These are phyloP conservation scores for Gobionotothen gibberifrons DNA, from an alignment of 2,797 vertebrate genomes.

Conservation along the genomic window DNA sequence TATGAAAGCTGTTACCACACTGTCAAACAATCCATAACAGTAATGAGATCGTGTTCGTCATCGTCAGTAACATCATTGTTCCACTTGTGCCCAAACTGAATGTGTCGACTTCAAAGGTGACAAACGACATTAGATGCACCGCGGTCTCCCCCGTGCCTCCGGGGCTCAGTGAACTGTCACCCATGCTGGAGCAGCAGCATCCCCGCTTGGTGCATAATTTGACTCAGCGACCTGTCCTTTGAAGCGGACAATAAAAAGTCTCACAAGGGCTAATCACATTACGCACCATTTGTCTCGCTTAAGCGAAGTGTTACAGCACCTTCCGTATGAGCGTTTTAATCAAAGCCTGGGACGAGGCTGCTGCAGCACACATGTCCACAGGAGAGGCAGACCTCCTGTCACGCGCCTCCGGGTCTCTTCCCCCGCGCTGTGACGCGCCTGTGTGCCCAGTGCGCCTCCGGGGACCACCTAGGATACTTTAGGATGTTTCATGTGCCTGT, in stretches of 20 bases:
- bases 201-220: slow-evolving; percentile 62
- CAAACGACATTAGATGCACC: background rate
- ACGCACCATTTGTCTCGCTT: slow-evolving; percentile 82
- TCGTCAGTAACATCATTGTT: background rate
- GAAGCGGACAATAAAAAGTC: slow-evolving; percentile 75
- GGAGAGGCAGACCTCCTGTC: slow-evolving; percentile 54
- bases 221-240: slow-evolving; percentile 67
- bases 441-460: slow-evolving; percentile 36
- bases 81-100: slow-evolving; percentile 9
- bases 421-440: slow-evolving; percentile 38
- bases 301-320: slow-evolving; percentile 72
- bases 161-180: slow-evolving; percentile 22
- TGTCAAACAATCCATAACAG: background rate
- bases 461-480: slow-evolving; percentile 47
- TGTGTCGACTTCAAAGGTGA: slow-evolving; percentile 29
- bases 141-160: background rate
- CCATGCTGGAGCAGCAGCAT: slow-evolving; percentile 29
- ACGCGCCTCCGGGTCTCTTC: slow-evolving; percentile 48
- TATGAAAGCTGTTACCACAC: background rate
- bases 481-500: background rate
- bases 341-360: slow-evolving; percentile 39
- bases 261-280: slow-evolving; percentile 72
- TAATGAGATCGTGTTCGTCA: background rate
- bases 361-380: slow-evolving; percentile 36
- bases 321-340: slow-evolving; percentile 60